Percentiles rank a stretch among this genome's conserved stretches.
Conservation (phyloP, 23 tunicate genomes). For the Aplidium turbinatum region DNA sequence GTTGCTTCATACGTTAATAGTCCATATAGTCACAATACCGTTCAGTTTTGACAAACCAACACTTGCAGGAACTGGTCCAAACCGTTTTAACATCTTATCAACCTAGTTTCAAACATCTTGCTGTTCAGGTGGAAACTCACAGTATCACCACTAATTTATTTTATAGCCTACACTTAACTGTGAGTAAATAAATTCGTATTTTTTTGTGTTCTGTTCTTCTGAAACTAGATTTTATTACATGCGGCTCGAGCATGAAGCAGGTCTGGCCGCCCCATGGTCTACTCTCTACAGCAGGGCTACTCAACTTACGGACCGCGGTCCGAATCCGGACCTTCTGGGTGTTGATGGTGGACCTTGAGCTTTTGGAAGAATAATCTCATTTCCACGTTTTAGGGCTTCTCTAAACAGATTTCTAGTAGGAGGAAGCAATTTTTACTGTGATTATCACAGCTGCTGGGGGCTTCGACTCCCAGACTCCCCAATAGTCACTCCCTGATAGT, state of each 20-base stretch:
- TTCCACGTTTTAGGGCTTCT: no score
- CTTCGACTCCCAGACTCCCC: no score
- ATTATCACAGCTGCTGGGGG: no score
- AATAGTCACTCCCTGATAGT: no score
- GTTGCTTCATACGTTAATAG: not conserved
- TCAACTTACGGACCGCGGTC: no score
- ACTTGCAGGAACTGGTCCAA: conserved; percentile 25
- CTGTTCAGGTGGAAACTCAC: conserved; percentile 24
- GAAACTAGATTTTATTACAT: conserved; percentile 5
- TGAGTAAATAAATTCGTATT: not conserved
- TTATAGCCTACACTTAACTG: not conserved
- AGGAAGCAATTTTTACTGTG: no score
- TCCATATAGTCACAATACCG: conserved; percentile 8
- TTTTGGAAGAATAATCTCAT: no score
- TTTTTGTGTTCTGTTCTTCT: not conserved
- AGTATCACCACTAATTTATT: not conserved
- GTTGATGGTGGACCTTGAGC: no score
- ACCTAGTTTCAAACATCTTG: conserved; percentile 12
- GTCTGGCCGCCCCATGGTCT: not conserved
- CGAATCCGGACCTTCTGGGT: no score
- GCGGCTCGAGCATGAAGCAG: conserved; percentile 23
- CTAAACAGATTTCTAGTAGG: no score
- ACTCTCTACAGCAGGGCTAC: no score
- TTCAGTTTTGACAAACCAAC: conserved; percentile 13
- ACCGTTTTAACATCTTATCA: conserved; percentile 33